A percentile compares a stretch with the other conserved stretches of the same genome.
These are phyloP conservation scores for Paedocypris sp. DNA, from an alignment of 2,113 vertebrate species.

Conservation along the genomic window DNA sequence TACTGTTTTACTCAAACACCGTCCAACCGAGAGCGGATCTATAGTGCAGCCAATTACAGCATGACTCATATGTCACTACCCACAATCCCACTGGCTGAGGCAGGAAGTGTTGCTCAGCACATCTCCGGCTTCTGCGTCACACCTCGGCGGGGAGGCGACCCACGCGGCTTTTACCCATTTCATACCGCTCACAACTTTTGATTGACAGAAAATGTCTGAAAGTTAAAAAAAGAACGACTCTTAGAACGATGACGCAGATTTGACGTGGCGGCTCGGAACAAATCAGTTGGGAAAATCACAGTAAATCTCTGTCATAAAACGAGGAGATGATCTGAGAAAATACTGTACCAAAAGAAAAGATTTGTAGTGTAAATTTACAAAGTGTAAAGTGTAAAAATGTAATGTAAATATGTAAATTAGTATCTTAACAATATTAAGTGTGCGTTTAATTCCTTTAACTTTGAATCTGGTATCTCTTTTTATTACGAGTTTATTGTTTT, in stretches of 20 bases:
- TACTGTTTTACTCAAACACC: no score
- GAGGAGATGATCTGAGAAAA: no score
- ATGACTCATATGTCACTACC: slow-evolving; percentile 52
- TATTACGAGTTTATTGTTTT: no score
- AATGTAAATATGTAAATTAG: no score
- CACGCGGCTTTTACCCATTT: slow-evolving; percentile 14
- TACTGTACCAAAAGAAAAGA: no score
- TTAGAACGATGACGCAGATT: slow-evolving; percentile 8
- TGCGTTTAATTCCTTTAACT: no score
- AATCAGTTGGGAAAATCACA: background rate
- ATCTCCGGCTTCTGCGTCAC: slow-evolving; percentile 24
- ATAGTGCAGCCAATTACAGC: slow-evolving; percentile 43
- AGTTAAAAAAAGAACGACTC: slow-evolving; percentile 1
- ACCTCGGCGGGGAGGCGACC: slow-evolving; percentile 13
- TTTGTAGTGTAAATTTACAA: no score
- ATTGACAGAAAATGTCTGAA: background rate
- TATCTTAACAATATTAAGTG: no score
- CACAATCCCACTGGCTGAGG: slow-evolving; percentile 24
- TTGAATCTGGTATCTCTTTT: no score
- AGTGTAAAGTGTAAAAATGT: no score
- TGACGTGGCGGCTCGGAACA: background rate
- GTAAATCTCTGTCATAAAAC: no score
- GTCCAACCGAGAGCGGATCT: slow-evolving; percentile 36
- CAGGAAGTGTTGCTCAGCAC: slow-evolving; percentile 32
- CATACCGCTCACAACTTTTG: slow-evolving; percentile 18